phyloP scores from a whole-genome alignment of 1,140 invertebrate species.

The Drosophila ohnishii region DNA sequence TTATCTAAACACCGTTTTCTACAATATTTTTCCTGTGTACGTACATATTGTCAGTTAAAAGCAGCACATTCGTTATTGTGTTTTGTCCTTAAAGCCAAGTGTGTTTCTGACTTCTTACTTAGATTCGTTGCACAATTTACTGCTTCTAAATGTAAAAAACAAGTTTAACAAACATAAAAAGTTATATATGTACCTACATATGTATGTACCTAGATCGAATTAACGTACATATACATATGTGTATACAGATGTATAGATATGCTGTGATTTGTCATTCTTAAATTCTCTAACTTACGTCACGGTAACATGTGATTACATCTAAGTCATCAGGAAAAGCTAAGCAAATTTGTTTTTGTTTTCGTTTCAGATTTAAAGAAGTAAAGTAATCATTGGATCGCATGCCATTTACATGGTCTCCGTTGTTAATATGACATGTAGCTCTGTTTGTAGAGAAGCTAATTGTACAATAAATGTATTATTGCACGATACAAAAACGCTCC shows the following conservation, averaged over 20 bases:
- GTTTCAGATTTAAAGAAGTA: background rate
- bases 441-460: background rate
- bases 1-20: background rate
- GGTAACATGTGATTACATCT: background rate
- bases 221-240: background rate
- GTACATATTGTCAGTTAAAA: background rate
- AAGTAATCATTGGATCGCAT: background rate
- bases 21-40: background rate
- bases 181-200: no score
- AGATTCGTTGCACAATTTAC: background rate
- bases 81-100: background rate
- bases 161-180: background rate
- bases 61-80: background rate
- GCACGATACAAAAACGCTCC: background rate
- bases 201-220: background rate
- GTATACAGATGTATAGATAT: background rate
- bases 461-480: background rate
- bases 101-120: no score
- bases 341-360: background rate
- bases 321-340: background rate
- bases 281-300: conserved; percentile 1
- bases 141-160: background rate
- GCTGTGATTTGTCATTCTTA: background rate
- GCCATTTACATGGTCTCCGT: conserved; percentile 1
- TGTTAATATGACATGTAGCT: conserved; percentile 2